Percentiles rank a stretch among this genome's conserved stretches.
Conservation (phyloP, 1,140 invertebrate genomes). For the Camponotus pennsylvanicus region DNA sequence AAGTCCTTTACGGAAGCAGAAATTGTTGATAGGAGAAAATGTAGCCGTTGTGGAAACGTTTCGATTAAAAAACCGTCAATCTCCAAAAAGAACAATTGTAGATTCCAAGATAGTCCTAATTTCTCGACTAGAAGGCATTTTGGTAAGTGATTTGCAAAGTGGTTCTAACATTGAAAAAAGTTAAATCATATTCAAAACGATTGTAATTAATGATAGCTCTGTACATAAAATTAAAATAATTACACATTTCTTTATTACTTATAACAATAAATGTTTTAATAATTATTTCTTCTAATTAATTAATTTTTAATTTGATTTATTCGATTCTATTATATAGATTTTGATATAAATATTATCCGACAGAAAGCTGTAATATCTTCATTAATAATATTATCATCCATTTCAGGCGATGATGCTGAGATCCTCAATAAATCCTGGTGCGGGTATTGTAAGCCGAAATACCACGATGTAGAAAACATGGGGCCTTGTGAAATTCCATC, state of each 20-base stretch:
- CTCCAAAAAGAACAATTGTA: slow-evolving; percentile 50
- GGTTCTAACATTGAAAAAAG: neutral
- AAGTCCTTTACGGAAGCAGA: slow-evolving; percentile 61
- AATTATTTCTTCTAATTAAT: neutral
- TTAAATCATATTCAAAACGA: slow-evolving; percentile 6
- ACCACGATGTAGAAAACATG: slow-evolving; percentile 21
- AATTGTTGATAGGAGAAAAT: slow-evolving; percentile 55
- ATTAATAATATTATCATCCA: neutral
- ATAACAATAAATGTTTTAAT: neutral
- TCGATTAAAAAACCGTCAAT: slow-evolving; percentile 40
- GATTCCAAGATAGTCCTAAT: slow-evolving; percentile 62
- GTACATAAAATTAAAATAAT: neutral
- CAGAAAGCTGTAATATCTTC: neutral
- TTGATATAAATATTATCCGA: neutral
- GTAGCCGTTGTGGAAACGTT: slow-evolving; percentile 68
- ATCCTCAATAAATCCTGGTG: slow-evolving; percentile 50
- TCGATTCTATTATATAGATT: neutral
- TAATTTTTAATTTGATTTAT: neutral
- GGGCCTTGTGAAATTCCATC: slow-evolving; percentile 18
- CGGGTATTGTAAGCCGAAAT: slow-evolving; percentile 50
- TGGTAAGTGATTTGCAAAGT: slow-evolving; percentile 54
- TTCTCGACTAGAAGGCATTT: slow-evolving; percentile 59
- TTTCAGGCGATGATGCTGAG: slow-evolving; percentile 62
- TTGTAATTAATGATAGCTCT: neutral
- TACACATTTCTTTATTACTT: neutral